These are phyloP conservation scores for Phocides pigmalion DNA, from an alignment of 1,140 invertebrate species.

Conservation along the genomic window DNA sequence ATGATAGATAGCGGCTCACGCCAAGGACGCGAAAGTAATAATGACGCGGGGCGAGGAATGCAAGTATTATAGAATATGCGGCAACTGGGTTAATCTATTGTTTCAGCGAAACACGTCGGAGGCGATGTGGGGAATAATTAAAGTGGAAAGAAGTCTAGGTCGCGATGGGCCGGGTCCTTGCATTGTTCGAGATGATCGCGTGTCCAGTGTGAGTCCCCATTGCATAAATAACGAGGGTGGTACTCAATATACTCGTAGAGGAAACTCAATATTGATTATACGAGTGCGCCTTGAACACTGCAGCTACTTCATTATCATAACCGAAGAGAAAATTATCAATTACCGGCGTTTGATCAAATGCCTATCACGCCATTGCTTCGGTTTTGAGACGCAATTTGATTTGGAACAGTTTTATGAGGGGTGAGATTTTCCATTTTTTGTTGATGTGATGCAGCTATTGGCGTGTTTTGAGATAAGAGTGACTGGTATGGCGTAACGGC, in stretches of 20 bases:
- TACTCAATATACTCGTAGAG: slow-evolving; percentile 45
- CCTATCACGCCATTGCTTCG: neutral
- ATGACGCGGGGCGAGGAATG: slow-evolving; percentile 55
- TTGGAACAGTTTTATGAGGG: slow-evolving; percentile 10
- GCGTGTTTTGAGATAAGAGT: too few species aligned
- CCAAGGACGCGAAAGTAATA: slow-evolving; percentile 78
- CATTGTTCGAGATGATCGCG: slow-evolving; percentile 77
- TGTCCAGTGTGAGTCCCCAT: slow-evolving; percentile 78
- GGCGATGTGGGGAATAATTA: slow-evolving; percentile 70
- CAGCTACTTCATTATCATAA: slow-evolving; percentile 24
- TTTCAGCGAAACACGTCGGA: slow-evolving; percentile 61
- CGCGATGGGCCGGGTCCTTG: slow-evolving; percentile 67
- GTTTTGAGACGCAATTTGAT: slow-evolving; percentile 15
- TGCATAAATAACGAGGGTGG: slow-evolving; percentile 79
- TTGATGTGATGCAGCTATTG: too few species aligned
- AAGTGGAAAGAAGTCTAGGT: slow-evolving; percentile 78
- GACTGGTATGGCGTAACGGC: too few species aligned
- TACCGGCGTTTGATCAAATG: slow-evolving; percentile 23
- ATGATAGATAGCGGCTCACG: slow-evolving; percentile 76
- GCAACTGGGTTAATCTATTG: slow-evolving; percentile 72
- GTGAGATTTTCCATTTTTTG: neutral
- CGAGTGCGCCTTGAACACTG: slow-evolving; percentile 33
- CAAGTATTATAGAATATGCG: slow-evolving; percentile 51
- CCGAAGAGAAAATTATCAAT: slow-evolving; percentile 30
- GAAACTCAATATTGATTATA: slow-evolving; percentile 34